phyloP scores from a whole-genome alignment of 2,888 invertebrate species.

The Drosophila anceps region DNA sequence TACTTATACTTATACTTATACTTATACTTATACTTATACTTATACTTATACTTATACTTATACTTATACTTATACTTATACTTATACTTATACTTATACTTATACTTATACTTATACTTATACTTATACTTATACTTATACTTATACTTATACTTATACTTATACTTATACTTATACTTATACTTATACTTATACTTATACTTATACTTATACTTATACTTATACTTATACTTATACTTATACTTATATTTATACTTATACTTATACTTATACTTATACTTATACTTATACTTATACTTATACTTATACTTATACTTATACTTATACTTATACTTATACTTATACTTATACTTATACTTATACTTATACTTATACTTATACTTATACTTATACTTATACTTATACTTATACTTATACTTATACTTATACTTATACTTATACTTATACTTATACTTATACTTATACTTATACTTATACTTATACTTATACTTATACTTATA shows the following conservation, averaged over 20 bases:
- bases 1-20: slow-evolving; percentile 7
- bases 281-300: slow-evolving; percentile 1
- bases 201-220: slow-evolving; percentile 3
- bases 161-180: slow-evolving; percentile 5
- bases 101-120: slow-evolving; percentile 4
- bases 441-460: too few relatives aligned
- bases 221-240: slow-evolving; percentile 5
- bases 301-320: slow-evolving; percentile 3
- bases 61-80: slow-evolving; percentile 5
- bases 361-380: too few relatives aligned
- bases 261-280: slow-evolving; percentile 1
- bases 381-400: too few relatives aligned
- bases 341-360: too few relatives aligned
- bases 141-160: slow-evolving; percentile 5
- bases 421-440: too few relatives aligned
- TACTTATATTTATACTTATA: slow-evolving; percentile 3
- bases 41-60: slow-evolving; percentile 4
- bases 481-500: too few relatives aligned
- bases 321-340: too few relatives aligned
- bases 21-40: slow-evolving; percentile 4
- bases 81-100: slow-evolving; percentile 4
- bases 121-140: slow-evolving; percentile 5
- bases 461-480: too few relatives aligned
- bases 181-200: slow-evolving; percentile 4
- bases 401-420: too few relatives aligned